A percentile compares a stretch with the other conserved stretches of the same genome.
Conservation (phyloP, 2,888 invertebrate species). For the Habrosyne pyritoides region DNA sequence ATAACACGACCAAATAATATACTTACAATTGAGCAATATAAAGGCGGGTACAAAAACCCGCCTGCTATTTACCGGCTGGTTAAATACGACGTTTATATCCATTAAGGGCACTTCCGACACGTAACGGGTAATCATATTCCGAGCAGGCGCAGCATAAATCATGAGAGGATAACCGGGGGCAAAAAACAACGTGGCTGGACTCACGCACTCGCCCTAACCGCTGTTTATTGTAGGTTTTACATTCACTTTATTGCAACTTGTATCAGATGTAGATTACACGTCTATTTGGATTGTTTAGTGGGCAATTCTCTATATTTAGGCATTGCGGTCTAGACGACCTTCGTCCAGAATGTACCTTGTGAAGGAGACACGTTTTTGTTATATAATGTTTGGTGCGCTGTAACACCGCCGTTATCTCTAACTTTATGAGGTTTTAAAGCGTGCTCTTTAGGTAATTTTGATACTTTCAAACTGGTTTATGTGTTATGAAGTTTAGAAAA, state of each 20-base stretch:
- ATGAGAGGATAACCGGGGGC: slow-evolving; percentile 69
- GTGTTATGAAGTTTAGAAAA: background rate
- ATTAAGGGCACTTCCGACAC: slow-evolving; percentile 78
- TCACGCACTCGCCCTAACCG: slow-evolving; percentile 58
- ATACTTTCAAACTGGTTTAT: slow-evolving; percentile 3
- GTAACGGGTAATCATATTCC: slow-evolving; percentile 75
- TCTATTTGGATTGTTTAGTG: slow-evolving; percentile 38
- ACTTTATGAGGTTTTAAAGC: background rate
- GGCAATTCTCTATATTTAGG: slow-evolving; percentile 19
- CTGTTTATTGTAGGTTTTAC: slow-evolving; percentile 70
- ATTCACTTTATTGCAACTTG: slow-evolving; percentile 60
- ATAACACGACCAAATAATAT: slow-evolving; percentile 40
- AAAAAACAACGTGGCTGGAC: slow-evolving; percentile 68
- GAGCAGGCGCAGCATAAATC: slow-evolving; percentile 78
- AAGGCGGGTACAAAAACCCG: slow-evolving; percentile 41
- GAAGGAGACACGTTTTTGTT: slow-evolving; percentile 1
- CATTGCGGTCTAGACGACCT: slow-evolving; percentile 5
- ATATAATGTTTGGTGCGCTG: background rate
- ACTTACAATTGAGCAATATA: slow-evolving; percentile 49
- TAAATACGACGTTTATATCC: slow-evolving; percentile 79
- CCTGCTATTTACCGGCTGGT: slow-evolving; percentile 59
- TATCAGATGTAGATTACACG: slow-evolving; percentile 52
- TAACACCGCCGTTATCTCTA: slow-evolving; percentile 2
- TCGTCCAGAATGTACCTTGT: background rate
- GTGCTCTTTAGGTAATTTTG: background rate